These are phyloP conservation scores for Nemopilema nomurai DNA, from an alignment of 30 jellyfish, hydroid and myxozoan species.

Conservation along the genomic window DNA sequence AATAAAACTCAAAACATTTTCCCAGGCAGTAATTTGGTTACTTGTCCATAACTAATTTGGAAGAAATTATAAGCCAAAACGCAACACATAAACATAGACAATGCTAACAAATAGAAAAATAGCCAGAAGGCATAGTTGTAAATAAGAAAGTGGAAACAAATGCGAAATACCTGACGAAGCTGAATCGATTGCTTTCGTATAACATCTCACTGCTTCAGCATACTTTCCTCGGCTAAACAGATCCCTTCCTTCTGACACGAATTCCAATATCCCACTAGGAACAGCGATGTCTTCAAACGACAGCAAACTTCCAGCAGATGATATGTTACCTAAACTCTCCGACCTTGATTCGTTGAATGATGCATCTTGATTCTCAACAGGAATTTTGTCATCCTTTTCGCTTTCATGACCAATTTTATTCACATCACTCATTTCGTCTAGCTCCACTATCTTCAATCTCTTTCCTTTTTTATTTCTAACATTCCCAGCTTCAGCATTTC, in stretches of 20 bases:
- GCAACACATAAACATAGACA: no score
- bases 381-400: not conserved
- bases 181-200: conserved; percentile 22
- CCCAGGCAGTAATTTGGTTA: no score
- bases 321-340: not conserved
- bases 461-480: conserved; percentile 52
- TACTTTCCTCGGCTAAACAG: conserved; percentile 31
- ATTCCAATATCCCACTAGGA: conserved; percentile 32
- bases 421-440: not conserved
- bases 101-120: no score
- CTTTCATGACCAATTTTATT: not conserved
- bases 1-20: no score
- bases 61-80: no score
- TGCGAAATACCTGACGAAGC: conserved; percentile 17
- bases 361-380: not conserved
- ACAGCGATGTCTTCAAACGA: not conserved
- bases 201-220: conserved; percentile 32
- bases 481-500: not conserved
- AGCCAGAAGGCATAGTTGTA: no score
- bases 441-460: conserved; percentile 62
- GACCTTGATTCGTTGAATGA: not conserved
- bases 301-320: conserved; percentile 19
- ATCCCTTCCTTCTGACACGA: conserved; percentile 61
- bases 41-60: no score
- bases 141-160: no score